Evolutionary conservation across 1,140 invertebrate genomes (phyloP).

Genomic region (Lanistes nyassanus): DNA sequence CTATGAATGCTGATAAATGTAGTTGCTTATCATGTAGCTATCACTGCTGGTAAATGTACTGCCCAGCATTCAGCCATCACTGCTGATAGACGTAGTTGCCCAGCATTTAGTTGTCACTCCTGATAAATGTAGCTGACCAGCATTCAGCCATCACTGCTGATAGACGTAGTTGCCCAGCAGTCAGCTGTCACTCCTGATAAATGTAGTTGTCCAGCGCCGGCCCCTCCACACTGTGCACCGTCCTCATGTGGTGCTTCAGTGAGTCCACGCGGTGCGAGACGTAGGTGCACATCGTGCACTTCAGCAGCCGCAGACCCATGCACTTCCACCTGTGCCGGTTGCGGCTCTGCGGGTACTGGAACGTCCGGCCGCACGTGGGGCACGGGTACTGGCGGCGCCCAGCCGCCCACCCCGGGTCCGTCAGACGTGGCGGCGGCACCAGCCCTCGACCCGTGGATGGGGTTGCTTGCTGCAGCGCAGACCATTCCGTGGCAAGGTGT

Average conservation of each 20-base stretch:
- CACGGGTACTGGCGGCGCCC: slow-evolving; percentile 13
- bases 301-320: slow-evolving; percentile 25
- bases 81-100: too few relatives aligned
- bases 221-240: slow-evolving; percentile 8
- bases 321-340: slow-evolving; percentile 36
- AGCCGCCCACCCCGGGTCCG: not conserved
- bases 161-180: too few relatives aligned
- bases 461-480: not conserved
- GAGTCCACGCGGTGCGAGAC: slow-evolving; percentile 26
- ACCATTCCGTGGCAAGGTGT: too few relatives aligned
- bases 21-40: too few relatives aligned
- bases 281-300: slow-evolving; percentile 19
- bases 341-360: slow-evolving; percentile 30
- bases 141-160: too few relatives aligned
- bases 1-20: too few relatives aligned
- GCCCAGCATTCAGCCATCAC: too few relatives aligned
- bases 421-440: not conserved
- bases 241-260: slow-evolving; percentile 18
- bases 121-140: too few relatives aligned
- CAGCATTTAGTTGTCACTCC: too few relatives aligned
- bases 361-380: slow-evolving; percentile 19
- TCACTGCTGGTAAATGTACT: too few relatives aligned
- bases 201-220: not conserved
- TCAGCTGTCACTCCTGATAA: not conserved
- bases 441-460: not conserved